Conservation (phyloP, 1,140 invertebrate genomes). For the Drosophila burlai region DNA sequence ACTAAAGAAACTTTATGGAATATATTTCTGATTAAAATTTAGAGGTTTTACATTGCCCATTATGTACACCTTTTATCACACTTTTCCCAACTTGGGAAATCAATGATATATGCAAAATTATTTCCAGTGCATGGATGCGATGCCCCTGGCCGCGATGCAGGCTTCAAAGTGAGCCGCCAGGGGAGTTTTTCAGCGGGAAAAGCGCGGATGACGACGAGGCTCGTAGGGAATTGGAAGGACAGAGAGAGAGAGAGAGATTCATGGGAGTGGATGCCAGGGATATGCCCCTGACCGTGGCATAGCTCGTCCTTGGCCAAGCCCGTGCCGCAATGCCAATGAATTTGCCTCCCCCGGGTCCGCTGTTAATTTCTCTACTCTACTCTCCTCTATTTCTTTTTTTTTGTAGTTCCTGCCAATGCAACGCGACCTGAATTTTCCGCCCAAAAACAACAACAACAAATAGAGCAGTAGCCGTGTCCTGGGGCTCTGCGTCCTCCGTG, state of each 20-base stretch:
- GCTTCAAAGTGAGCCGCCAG: slow-evolving; percentile 52
- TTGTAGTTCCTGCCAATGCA: slow-evolving; percentile 30
- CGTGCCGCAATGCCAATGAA: slow-evolving; percentile 26
- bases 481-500: slow-evolving; percentile 52
- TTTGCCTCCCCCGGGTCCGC: slow-evolving; percentile 19
- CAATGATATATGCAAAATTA: not conserved
- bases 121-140: slow-evolving; percentile 10
- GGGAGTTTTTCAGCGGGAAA: slow-evolving; percentile 8
- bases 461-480: slow-evolving; percentile 26
- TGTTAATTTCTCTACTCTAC: slow-evolving; percentile 8
- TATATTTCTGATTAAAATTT: not conserved
- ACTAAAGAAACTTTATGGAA: no score
- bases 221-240: not conserved
- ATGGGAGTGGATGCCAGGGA: slow-evolving; percentile 18
- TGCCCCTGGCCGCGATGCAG: slow-evolving; percentile 34
- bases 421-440: slow-evolving; percentile 64
- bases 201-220: not conserved
- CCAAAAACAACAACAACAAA: slow-evolving; percentile 12
- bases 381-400: not conserved
- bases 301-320: slow-evolving; percentile 47
- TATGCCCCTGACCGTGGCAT: slow-evolving; percentile 39
- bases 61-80: not conserved
- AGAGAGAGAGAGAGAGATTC: not conserved
- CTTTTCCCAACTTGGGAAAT: not conserved
- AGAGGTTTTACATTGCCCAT: no score